Conservation (phyloP, 1,140 invertebrate species). For the Drosophila willistoni region DNA sequence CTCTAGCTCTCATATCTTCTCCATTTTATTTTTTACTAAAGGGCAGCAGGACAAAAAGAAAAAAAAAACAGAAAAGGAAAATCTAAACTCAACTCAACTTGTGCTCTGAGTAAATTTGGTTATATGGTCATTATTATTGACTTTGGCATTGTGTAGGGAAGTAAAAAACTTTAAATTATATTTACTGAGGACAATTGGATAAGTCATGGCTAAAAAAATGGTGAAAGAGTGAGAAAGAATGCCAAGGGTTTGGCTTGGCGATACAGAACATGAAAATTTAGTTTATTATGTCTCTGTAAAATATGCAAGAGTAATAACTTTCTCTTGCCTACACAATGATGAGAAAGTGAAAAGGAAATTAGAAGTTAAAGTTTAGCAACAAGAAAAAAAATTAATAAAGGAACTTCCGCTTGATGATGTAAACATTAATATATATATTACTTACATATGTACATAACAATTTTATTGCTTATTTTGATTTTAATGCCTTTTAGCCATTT, state of each 20-base stretch:
- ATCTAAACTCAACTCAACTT: slow-evolving; percentile 46
- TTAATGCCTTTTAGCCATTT: background rate
- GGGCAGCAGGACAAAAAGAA: background rate
- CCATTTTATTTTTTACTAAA: background rate
- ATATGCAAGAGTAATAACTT: slow-evolving; percentile 16
- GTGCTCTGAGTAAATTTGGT: slow-evolving; percentile 69
- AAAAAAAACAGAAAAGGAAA: slow-evolving; percentile 3
- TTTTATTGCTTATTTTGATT: background rate
- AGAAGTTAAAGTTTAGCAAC: background rate
- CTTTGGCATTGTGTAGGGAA: slow-evolving; percentile 55
- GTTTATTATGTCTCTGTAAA: slow-evolving; percentile 23
- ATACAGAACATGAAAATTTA: background rate
- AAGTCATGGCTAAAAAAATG: slow-evolving; percentile 50
- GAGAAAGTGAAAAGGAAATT: background rate
- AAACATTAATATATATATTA: background rate
- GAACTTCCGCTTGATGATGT: background rate
- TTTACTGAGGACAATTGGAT: slow-evolving; percentile 73
- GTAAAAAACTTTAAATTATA: slow-evolving; percentile 75
- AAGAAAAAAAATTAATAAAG: slow-evolving; percentile 2
- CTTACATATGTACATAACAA: too few relatives aligned
- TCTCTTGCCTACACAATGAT: background rate
- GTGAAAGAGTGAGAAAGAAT: too few relatives aligned
- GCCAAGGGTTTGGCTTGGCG: background rate
- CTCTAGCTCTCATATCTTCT: background rate
- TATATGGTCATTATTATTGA: slow-evolving; percentile 80